Conservation (phyloP, 2,113 vertebrate genomes). For the Triplophysa tibetana region DNA sequence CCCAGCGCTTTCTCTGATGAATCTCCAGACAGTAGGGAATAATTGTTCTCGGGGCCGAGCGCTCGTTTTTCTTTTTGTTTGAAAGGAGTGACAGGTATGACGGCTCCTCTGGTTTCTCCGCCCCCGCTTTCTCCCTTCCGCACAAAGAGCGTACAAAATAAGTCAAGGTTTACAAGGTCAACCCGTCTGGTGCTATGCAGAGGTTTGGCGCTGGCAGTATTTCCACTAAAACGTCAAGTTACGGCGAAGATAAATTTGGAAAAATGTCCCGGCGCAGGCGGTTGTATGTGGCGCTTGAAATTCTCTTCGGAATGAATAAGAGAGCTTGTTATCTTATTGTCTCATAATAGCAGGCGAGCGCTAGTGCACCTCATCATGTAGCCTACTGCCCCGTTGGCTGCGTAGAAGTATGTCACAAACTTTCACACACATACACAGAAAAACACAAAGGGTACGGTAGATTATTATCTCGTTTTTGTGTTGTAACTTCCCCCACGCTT, state of each 20-base stretch:
- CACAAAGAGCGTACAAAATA: constrained; percentile 74
- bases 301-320: constrained; percentile 5
- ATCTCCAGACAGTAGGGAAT: constrained; percentile 79
- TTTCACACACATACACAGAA: neutral
- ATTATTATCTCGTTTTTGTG: constrained; percentile 27
- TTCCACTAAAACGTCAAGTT: constrained; percentile 68
- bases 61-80: constrained; percentile 80
- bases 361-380: neutral
- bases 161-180: constrained; percentile 80
- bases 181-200: constrained; percentile 69
- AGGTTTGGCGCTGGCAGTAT: constrained; percentile 62
- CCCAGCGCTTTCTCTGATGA: constrained; percentile 67
- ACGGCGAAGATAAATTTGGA: constrained; percentile 64
- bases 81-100: constrained; percentile 76
- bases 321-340: constrained; percentile 33
- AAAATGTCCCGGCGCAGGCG: constrained; percentile 22
- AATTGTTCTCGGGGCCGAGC: constrained; percentile 79
- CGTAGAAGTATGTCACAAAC: constrained; percentile 37
- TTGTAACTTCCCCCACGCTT: neutral
- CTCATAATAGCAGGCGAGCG: constrained; percentile 18
- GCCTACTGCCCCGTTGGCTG: constrained; percentile 1
- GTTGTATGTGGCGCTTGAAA: neutral
- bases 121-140: constrained; percentile 13
- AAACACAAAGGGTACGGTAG: neutral
- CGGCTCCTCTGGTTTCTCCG: constrained; percentile 50